These are phyloP conservation scores for Notolepis coatsorum DNA, from an alignment of 2,797 vertebrate genomes.

Conservation along the genomic window DNA sequence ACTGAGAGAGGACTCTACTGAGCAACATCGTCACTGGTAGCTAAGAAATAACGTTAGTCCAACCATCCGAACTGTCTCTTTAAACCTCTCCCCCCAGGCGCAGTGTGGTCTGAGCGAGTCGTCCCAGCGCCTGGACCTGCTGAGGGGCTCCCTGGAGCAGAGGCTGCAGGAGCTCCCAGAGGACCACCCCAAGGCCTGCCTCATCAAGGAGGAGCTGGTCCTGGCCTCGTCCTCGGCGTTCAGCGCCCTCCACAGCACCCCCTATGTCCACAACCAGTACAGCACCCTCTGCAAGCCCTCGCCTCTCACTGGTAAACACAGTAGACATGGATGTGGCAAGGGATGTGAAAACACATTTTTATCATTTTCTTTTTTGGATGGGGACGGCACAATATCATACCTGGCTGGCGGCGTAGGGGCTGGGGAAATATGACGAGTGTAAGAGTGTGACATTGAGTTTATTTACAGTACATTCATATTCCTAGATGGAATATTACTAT, in stretches of 20 bases:
- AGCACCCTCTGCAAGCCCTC: conserved; percentile 91
- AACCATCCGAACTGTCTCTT: neutral
- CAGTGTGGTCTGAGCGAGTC: conserved; percentile 88
- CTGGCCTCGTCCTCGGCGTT: conserved; percentile 85
- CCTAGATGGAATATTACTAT: too few species aligned
- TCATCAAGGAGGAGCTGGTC: conserved; percentile 90
- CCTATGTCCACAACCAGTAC: conserved; percentile 88
- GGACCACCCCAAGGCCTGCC: conserved; percentile 90
- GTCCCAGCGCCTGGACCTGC: conserved; percentile 88
- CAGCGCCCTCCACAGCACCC: conserved; percentile 81
- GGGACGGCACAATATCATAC: too few species aligned
- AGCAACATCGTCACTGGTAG: too few species aligned
- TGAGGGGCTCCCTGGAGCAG: conserved; percentile 86
- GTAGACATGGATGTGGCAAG: neutral
- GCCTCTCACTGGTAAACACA: conserved; percentile 86
- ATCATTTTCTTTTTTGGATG: too few species aligned
- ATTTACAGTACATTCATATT: too few species aligned
- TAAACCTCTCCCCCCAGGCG: conserved; percentile 72
- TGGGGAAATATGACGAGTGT: too few species aligned
- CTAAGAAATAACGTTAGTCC: too few species aligned
- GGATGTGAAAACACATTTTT: too few species aligned
- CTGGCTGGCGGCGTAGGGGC: too few species aligned
- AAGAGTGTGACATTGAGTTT: too few species aligned
- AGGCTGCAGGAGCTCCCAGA: conserved; percentile 86
- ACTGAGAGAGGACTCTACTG: too few species aligned